These are phyloP conservation scores for Drosophila paracracens DNA, from an alignment of 2,888 invertebrate genomes.

Conservation along the genomic window DNA sequence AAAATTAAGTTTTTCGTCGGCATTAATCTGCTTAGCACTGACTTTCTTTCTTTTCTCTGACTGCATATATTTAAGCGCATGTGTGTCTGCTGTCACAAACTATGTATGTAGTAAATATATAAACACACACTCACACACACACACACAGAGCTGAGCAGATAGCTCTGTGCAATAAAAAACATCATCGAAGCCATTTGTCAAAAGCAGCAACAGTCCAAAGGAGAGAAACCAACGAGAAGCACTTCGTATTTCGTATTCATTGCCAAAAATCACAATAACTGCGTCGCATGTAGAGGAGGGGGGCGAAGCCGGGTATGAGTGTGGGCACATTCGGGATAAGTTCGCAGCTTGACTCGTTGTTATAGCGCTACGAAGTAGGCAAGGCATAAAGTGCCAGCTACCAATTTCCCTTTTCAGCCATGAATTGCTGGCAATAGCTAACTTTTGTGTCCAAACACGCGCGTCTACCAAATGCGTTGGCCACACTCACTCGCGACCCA, in stretches of 20 bases:
- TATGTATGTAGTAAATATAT: conserved; percentile 6
- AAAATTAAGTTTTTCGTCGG: neutral
- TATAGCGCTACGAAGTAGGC: conserved; percentile 61
- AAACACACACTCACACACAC: conserved; percentile 24
- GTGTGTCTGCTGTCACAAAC: conserved; percentile 46
- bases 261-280: conserved; percentile 78
- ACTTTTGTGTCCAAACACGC: conserved; percentile 72
- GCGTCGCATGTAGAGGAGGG: conserved; percentile 12
- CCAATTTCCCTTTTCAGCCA: conserved; percentile 43
- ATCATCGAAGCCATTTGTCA: conserved; percentile 79
- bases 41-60: conserved; percentile 3
- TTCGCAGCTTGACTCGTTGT: conserved; percentile 46
- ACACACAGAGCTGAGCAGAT: conserved; percentile 53
- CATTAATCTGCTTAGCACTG: neutral
- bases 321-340: neutral
- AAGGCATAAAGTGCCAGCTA: conserved; percentile 48
- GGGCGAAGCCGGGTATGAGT: conserved; percentile 4
- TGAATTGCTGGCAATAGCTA: conserved; percentile 54
- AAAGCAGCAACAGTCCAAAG: conserved; percentile 55
- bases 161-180: conserved; percentile 75
- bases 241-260: conserved; percentile 73
- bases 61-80: conserved; percentile 5
- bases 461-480: conserved; percentile 69
- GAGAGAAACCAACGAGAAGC: conserved; percentile 4
- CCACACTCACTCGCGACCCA: conserved; percentile 25